Evolutionary conservation across 2,113 vertebrate species (phyloP).

Genomic region (Irena cyanogastra): DNA sequence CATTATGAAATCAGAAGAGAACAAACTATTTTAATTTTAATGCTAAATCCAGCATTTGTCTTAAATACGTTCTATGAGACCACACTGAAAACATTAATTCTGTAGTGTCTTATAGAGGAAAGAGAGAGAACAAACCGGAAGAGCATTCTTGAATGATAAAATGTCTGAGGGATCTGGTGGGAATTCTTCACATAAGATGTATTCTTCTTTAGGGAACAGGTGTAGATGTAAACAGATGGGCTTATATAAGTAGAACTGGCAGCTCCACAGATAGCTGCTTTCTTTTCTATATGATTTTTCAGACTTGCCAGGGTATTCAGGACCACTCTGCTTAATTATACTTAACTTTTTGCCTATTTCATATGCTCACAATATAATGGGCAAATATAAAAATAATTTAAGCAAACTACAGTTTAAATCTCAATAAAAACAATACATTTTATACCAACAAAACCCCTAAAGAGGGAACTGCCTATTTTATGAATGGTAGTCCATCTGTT

Average conservation of each 20-base stretch:
- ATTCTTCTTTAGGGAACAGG: constrained; percentile 28
- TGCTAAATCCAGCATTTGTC: background rate
- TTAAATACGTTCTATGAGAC: background rate
- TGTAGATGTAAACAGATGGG: constrained; percentile 56
- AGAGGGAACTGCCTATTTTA: constrained; percentile 27
- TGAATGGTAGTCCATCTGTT: constrained; percentile 36
- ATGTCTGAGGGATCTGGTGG: background rate
- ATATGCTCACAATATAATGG: constrained; percentile 27
- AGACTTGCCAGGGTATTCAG: constrained; percentile 17
- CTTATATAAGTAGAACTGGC: constrained; percentile 51
- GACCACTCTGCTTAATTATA: constrained; percentile 56
- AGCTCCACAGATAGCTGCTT: constrained; percentile 46
- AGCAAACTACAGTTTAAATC: constrained; percentile 35
- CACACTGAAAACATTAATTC: background rate
- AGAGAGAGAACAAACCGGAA: background rate
- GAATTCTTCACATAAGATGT: constrained; percentile 19
- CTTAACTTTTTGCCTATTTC: constrained; percentile 57
- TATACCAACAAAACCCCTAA: constrained; percentile 28
- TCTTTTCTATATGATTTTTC: constrained; percentile 14
- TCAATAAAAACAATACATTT: constrained; percentile 36
- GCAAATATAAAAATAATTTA: constrained; percentile 57
- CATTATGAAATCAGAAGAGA: background rate
- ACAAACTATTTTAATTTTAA: constrained; percentile 3
- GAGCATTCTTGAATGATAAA: background rate
- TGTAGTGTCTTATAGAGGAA: background rate